Evolutionary conservation across 2,888 invertebrate genomes (phyloP).

Genomic region (Agapostemon virescens): DNA sequence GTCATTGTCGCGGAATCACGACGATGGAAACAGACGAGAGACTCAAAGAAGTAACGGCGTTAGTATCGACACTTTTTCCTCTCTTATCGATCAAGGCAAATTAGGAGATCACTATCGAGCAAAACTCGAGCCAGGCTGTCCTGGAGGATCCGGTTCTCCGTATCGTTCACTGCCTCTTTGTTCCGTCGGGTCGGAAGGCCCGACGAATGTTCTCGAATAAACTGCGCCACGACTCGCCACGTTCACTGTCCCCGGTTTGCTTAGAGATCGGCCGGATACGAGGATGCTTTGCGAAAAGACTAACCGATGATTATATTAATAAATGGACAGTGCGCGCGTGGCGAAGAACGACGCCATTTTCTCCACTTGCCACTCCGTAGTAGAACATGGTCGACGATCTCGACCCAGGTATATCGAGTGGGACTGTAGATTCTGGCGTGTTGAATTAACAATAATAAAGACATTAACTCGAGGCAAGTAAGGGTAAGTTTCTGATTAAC

Average conservation of each 20-base stretch:
- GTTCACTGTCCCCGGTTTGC: slow-evolving; percentile 2
- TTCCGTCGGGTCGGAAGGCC: slow-evolving; percentile 17
- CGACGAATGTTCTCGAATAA: neutral
- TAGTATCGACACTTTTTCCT: neutral
- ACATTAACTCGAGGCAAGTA: slow-evolving; percentile 34
- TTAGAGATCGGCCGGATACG: neutral
- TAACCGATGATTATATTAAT: neutral
- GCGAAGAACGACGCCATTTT: slow-evolving; percentile 52
- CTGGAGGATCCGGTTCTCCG: neutral
- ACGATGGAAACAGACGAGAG: neutral
- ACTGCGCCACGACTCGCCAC: slow-evolving; percentile 9
- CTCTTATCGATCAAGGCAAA: neutral
- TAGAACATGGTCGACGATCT: slow-evolving; percentile 1
- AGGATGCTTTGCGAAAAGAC: neutral
- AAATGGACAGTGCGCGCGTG: slow-evolving; percentile 7
- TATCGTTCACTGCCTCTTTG: slow-evolving; percentile 31
- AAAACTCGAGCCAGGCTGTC: neutral
- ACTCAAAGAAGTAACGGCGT: neutral
- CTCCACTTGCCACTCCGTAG: slow-evolving; percentile 62
- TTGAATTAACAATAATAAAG: slow-evolving; percentile 23
- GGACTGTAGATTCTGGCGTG: slow-evolving; percentile 76
- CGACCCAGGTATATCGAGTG: slow-evolving; percentile 68
- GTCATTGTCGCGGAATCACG: neutral
- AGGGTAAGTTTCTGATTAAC: slow-evolving; percentile 28
- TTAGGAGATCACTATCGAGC: neutral